A percentile compares a stretch with the other conserved stretches of the same genome.
These are phyloP conservation scores for Muschampia plurimacula DNA, from an alignment of 2,888 invertebrate genomes.

Conservation along the genomic window DNA sequence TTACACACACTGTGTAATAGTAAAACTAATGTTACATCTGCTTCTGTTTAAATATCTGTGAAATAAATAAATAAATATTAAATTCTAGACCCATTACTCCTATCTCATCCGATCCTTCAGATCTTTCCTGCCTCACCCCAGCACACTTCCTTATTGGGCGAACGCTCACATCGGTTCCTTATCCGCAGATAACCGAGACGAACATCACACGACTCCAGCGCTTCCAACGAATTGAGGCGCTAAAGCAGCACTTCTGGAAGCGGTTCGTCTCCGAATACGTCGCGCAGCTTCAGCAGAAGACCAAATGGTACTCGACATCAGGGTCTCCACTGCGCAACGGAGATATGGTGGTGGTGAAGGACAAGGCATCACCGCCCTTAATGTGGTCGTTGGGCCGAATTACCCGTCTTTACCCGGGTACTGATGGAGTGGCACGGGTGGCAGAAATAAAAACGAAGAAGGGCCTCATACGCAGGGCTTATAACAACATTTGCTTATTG, in stretches of 20 bases:
- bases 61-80: too few species aligned
- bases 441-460: too few species aligned
- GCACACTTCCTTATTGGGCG: not conserved
- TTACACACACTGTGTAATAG: too few species aligned
- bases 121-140: not conserved
- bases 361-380: not conserved
- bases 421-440: too few species aligned
- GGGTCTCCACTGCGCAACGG: not conserved
- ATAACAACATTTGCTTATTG: too few species aligned
- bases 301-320: not conserved
- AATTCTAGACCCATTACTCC: not conserved
- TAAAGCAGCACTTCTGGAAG: not conserved
- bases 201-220: not conserved
- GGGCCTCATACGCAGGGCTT: too few species aligned
- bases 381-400: not conserved
- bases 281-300: too few species aligned
- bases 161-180: not conserved
- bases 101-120: not conserved
- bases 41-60: too few species aligned
- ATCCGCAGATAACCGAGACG: not conserved
- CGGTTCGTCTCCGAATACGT: too few species aligned
- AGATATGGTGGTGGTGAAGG: not conserved
- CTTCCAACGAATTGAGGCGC: conserved; percentile 1
- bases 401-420: not conserved
- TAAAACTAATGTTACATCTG: too few species aligned